Evolutionary conservation across 1,140 invertebrate genomes (phyloP).

Genomic region (Ganaspis sp.): DNA sequence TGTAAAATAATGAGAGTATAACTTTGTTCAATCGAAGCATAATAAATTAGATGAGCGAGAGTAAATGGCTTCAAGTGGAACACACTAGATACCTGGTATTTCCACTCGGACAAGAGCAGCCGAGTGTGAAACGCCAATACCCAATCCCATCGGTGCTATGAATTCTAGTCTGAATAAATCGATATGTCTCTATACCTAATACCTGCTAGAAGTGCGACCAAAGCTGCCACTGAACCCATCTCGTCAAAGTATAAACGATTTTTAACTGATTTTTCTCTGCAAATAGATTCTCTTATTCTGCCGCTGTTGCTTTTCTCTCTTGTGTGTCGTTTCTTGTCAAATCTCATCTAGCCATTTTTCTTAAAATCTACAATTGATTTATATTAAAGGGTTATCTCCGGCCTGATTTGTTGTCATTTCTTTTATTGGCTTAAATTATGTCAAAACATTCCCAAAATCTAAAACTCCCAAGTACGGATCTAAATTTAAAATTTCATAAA

Average conservation of each 20-base stretch:
- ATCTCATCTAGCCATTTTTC: not conserved
- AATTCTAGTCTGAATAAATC: conserved; percentile 20
- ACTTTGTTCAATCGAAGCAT: conserved; percentile 16
- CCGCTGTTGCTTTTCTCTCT: not conserved
- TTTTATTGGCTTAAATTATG: no score
- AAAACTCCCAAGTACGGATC: no score
- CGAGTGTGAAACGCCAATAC: conserved; percentile 24
- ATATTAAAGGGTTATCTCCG: no score
- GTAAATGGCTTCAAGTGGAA: conserved; percentile 24
- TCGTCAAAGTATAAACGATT: conserved; percentile 1
- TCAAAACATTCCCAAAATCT: no score
- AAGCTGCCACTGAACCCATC: not conserved
- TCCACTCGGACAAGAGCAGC: conserved; percentile 11
- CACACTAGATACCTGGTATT: conserved; percentile 20
- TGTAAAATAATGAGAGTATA: not conserved
- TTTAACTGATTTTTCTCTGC: conserved; percentile 4
- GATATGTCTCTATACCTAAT: conserved; percentile 21
- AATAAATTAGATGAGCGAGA: conserved; percentile 13
- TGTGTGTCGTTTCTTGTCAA: not conserved
- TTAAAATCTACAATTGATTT: no score
- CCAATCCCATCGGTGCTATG: conserved; percentile 1
- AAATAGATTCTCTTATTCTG: not conserved
- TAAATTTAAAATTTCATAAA: no score
- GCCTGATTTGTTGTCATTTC: no score
- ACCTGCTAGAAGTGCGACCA: conserved; percentile 19